Evolutionary conservation across 2,888 invertebrate genomes (phyloP).

Genomic region (Caradrina clavipalpis): DNA sequence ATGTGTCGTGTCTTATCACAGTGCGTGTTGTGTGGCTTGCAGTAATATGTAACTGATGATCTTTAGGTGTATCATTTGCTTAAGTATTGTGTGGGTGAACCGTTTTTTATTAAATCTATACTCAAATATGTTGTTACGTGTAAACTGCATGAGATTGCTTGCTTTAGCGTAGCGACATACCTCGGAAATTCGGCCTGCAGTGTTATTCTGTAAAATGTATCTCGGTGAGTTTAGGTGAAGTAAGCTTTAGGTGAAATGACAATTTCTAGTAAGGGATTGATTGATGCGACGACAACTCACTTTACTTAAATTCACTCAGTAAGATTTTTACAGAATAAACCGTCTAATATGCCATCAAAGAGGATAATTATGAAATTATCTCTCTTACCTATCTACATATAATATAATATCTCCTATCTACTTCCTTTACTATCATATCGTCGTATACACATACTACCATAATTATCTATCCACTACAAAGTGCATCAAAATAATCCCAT

Average conservation of each 20-base stretch:
- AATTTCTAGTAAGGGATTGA: no score
- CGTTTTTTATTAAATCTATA: not conserved
- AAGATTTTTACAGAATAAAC: not conserved
- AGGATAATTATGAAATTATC: not conserved
- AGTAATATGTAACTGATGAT: not conserved
- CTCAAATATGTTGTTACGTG: not conserved
- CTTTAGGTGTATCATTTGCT: constrained; percentile 2
- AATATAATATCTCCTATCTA: no score
- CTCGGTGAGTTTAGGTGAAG: not conserved
- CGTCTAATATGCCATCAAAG: not conserved
- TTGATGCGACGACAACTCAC: not conserved
- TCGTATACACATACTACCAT: not conserved
- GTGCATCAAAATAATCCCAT: constrained; percentile 47
- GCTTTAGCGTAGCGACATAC: not conserved
- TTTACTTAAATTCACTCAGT: not conserved
- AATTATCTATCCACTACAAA: constrained; percentile 9
- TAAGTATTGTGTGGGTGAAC: not conserved
- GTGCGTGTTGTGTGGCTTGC: constrained; percentile 1
- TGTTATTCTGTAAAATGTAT: not conserved
- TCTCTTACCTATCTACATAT: not conserved
- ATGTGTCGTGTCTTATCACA: constrained; percentile 17
- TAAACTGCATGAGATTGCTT: not conserved
- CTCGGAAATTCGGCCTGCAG: not conserved
- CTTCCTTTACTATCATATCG: not conserved
- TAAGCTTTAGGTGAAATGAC: no score